Base-by-base conservation (phyloP, 2,113 vertebrate genomes). In the Thunnus thynnus region DNA sequence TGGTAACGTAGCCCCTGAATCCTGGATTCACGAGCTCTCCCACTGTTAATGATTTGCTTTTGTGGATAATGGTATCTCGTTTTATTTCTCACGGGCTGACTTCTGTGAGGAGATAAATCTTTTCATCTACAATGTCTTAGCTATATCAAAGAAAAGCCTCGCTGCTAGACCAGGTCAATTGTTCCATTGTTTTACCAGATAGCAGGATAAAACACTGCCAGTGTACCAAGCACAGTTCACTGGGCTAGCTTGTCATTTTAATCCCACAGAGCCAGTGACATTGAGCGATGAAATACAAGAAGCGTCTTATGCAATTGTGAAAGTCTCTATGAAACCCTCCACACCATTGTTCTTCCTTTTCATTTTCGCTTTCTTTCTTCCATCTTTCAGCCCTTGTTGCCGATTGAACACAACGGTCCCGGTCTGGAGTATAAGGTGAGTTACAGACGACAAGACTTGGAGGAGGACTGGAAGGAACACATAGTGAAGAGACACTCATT, bases 381-480 rank as follows among this genome's bases (percentile, higher is more conserved):
- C 17, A 16, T 58, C 62, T 6, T 64, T 0, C 85, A 99, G 98
- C 97, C 98, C 0, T 65, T 99, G 94, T 95, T 94, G 56, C 93
- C 96, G 8, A 51, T 95, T 64, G 97, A 99, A 69, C 96, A 95
- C 83, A 98, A 98, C 0, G 98, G 97, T 1, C 98, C 97, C 0
- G 97, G 97, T 11, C 91, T 99, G 88, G 97, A 98, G 92, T 99
- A 99, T 84, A 96, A 92, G 84, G 97, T 99, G 66, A 96, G 95
- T 64, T 99, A 97, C 96, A 93, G 95, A 80, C 96, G 93, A 5
- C 96, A 92, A 86, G 96, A 95, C 0, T 66, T 91, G 0, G 94
- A 94, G 0, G 89, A 72, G 0, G 96, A 96, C 48, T 99, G 98
- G 98, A 93, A 93, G 0, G 97, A 98, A 12, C 94, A 98, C 76